These are phyloP conservation scores for Tuberolachnus salignus DNA, from an alignment of 2,888 invertebrate genomes.

Conservation along the genomic window DNA sequence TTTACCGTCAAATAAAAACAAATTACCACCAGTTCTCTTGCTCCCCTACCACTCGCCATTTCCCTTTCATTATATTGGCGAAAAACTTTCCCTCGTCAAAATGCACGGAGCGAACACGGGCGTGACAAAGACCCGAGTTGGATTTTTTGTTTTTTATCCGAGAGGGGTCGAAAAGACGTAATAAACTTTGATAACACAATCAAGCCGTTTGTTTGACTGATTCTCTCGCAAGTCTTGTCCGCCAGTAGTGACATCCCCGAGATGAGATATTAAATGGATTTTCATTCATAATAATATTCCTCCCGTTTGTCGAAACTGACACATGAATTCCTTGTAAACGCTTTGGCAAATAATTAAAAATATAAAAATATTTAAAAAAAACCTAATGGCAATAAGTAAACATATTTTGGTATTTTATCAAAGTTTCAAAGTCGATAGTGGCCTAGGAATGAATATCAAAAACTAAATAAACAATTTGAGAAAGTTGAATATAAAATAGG, in stretches of 20 bases:
- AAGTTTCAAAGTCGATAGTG: too few relatives aligned
- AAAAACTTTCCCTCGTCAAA: constrained; percentile 55
- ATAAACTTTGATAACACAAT: constrained; percentile 52
- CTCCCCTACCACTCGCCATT: background rate
- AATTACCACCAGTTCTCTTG: too few relatives aligned
- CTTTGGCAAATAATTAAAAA: background rate
- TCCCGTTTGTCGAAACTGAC: background rate
- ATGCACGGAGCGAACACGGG: constrained; percentile 23
- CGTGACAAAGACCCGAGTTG: constrained; percentile 25
- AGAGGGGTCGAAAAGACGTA: background rate
- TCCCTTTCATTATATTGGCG: constrained; percentile 25
- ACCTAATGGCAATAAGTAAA: too few relatives aligned
- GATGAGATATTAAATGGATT: constrained; percentile 25
- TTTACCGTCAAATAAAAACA: constrained; percentile 55
- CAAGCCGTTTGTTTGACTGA: constrained; percentile 19
- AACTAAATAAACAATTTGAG: too few relatives aligned
- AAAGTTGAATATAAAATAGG: too few relatives aligned
- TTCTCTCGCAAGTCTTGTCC: background rate
- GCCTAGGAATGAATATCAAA: too few relatives aligned
- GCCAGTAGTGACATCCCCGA: background rate
- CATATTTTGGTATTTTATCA: too few relatives aligned
- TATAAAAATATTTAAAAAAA: too few relatives aligned
- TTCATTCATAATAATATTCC: constrained; percentile 7
- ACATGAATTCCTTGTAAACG: background rate
- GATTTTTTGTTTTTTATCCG: background rate